These are phyloP conservation scores for Buceros bicornis DNA, from an alignment of 2,797 vertebrate species.

Conservation along the genomic window DNA sequence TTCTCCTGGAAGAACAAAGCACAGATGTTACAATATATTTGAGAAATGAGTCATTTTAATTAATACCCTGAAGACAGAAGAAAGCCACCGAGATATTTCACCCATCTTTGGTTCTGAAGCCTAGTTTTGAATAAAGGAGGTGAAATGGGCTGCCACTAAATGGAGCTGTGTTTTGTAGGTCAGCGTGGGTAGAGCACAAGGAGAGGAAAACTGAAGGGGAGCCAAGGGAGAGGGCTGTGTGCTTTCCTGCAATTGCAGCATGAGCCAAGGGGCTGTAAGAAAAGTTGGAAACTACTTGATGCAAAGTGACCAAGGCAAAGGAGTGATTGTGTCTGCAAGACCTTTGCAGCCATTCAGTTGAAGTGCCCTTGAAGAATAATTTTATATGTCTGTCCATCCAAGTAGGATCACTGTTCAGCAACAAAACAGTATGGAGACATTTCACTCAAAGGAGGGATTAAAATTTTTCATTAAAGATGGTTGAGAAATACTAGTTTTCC, in stretches of 20 bases:
- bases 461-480: background rate
- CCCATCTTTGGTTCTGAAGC: background rate
- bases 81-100: background rate
- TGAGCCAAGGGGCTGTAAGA: background rate
- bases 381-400: background rate
- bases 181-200: background rate
- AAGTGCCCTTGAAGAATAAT: background rate
- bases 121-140: background rate
- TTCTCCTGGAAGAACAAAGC: conserved; percentile 31
- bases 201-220: background rate
- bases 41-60: conserved; percentile 24
- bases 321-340: background rate
- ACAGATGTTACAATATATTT: background rate
- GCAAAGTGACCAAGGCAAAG: background rate
- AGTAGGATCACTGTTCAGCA: background rate
- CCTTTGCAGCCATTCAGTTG: background rate
- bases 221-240: background rate
- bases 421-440: background rate
- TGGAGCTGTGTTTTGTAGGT: background rate
- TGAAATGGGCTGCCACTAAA: background rate
- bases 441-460: background rate
- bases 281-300: background rate
- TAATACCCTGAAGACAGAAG: background rate
- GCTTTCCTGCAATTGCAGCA: background rate
- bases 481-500: background rate